Percentiles rank a stretch among this genome's conserved stretches.
Conservation (phyloP, 2,888 invertebrate genomes). For the Meghimatium bilineatum region DNA sequence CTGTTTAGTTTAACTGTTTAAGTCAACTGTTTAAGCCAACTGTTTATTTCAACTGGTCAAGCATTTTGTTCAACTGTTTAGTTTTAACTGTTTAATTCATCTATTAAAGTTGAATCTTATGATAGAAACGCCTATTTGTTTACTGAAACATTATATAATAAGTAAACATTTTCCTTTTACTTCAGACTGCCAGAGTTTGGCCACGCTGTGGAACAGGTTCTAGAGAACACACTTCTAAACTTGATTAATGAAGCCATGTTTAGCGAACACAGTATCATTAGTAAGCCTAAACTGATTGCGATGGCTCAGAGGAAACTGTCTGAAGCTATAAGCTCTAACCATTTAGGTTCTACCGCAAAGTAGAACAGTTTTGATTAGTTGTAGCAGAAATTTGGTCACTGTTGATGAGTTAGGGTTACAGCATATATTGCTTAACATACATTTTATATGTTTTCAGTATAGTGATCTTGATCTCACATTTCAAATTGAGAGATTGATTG, state of each 20-base stretch:
- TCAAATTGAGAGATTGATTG: too few relatives aligned
- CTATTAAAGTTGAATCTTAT: not conserved
- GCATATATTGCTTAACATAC: too few relatives aligned
- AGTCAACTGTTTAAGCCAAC: too few relatives aligned
- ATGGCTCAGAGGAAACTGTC: constrained; percentile 68
- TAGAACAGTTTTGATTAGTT: not conserved
- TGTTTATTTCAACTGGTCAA: not conserved
- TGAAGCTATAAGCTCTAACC: not conserved
- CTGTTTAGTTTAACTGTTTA: too few relatives aligned
- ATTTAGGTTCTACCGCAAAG: not conserved
- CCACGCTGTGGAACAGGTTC: constrained; percentile 67
- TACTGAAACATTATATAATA: not conserved
- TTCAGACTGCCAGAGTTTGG: constrained; percentile 73
- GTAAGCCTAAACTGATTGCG: constrained; percentile 75
- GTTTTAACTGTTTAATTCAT: not conserved
- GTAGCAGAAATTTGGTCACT: not conserved
- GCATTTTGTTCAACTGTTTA: not conserved
- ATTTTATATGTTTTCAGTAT: too few relatives aligned
- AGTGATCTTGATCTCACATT: too few relatives aligned
- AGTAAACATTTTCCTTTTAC: not conserved
- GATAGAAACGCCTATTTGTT: too few relatives aligned
- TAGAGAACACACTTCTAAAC: constrained; percentile 76
- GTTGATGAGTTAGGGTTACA: too few relatives aligned
- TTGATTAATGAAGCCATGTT: constrained; percentile 75
- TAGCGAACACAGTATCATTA: constrained; percentile 76